A percentile compares a stretch with the other conserved stretches of the same genome.
Evolutionary conservation across 2,888 invertebrate genomes (phyloP).

Genomic region (Hydroisotoma schaefferi): DNA sequence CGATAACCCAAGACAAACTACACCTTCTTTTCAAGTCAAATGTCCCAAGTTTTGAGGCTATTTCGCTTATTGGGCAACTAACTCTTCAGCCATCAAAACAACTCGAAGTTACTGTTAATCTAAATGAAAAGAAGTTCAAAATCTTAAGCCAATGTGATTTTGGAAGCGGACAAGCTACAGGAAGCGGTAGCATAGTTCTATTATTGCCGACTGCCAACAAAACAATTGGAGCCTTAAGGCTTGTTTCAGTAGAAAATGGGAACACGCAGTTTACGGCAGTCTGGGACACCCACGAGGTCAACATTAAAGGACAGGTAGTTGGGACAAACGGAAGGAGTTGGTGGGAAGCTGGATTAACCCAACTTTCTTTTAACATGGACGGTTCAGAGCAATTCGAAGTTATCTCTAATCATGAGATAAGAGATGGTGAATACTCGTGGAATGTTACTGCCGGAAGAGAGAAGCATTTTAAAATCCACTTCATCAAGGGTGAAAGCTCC

Average conservation of each 20-base stretch:
- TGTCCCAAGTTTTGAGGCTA: slow-evolving; percentile 23
- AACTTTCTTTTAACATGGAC: slow-evolving; percentile 24
- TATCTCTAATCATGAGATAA: slow-evolving; percentile 23
- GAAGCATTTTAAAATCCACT: slow-evolving; percentile 27
- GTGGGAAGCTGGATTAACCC: slow-evolving; percentile 21
- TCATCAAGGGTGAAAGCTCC: slow-evolving; percentile 19
- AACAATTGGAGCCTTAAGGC: slow-evolving; percentile 10
- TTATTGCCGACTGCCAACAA: neutral
- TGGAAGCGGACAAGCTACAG: neutral
- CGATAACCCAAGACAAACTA: slow-evolving; percentile 13
- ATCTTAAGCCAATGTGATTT: neutral
- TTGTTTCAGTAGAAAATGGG: slow-evolving; percentile 31
- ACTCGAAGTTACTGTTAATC: slow-evolving; percentile 12
- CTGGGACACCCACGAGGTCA: slow-evolving; percentile 29
- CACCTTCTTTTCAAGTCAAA: slow-evolving; percentile 21
- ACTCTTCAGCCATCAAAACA: slow-evolving; percentile 13
- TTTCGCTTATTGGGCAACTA: slow-evolving; percentile 21
- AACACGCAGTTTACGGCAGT: slow-evolving; percentile 29
- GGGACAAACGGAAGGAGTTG: slow-evolving; percentile 13
- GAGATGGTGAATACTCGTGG: slow-evolving; percentile 27
- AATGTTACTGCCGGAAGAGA: slow-evolving; percentile 32
- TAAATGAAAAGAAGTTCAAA: slow-evolving; percentile 8
- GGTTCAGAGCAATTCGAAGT: slow-evolving; percentile 20
- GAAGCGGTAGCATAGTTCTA: neutral
- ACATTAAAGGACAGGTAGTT: slow-evolving; percentile 25